phyloP scores from a whole-genome alignment of 1,140 invertebrate genomes.

The Achatina immaculata region DNA sequence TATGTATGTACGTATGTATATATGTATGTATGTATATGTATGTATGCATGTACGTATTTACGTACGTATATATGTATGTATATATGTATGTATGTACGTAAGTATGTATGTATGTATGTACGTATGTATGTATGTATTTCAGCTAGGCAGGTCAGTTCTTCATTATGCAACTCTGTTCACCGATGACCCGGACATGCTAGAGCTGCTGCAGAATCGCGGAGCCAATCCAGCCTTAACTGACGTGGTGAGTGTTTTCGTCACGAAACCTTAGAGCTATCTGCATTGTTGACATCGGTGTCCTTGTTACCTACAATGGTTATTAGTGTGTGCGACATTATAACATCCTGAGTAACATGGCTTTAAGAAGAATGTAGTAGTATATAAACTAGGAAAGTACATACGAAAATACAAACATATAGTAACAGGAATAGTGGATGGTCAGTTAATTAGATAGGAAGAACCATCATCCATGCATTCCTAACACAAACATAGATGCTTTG shows the following conservation, averaged over 20 bases:
- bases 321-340: too few species aligned
- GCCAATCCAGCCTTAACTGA: slow-evolving; percentile 46
- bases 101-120: slow-evolving; percentile 3
- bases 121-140: slow-evolving; percentile 23
- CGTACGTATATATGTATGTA: slow-evolving; percentile 14
- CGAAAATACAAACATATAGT: too few species aligned
- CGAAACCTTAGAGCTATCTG: too few species aligned
- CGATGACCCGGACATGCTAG: slow-evolving; percentile 49
- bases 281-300: too few species aligned
- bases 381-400: too few species aligned
- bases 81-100: slow-evolving; percentile 21
- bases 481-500: too few species aligned
- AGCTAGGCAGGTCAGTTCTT: slow-evolving; percentile 11
- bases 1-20: slow-evolving; percentile 22
- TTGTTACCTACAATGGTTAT: too few species aligned
- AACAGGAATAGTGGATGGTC: too few species aligned
- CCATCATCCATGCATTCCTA: too few species aligned
- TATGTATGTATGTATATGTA: neutral
- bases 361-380: too few species aligned
- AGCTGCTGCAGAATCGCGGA: slow-evolving; percentile 49
- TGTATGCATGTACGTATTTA: slow-evolving; percentile 11
- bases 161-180: slow-evolving; percentile 60
- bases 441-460: too few species aligned
- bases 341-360: too few species aligned
- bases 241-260: slow-evolving; percentile 57